phyloP scores from a whole-genome alignment of 1,140 invertebrate genomes.

The Saccostrea cuccullata region DNA sequence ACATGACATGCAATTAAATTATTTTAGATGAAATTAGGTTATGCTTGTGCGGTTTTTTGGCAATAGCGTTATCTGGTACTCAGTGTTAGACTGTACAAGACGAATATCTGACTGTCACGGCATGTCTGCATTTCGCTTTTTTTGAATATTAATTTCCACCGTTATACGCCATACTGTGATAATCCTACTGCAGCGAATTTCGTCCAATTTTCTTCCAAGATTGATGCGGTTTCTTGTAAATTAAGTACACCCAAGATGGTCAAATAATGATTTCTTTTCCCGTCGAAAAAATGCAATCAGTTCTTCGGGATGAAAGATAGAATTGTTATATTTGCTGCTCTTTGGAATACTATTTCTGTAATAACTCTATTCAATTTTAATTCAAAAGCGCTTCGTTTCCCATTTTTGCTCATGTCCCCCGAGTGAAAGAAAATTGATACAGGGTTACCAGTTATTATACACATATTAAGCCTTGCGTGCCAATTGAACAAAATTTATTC shows the following conservation, averaged over 20 bases:
- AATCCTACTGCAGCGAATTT: slow-evolving; percentile 22
- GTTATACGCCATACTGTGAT: slow-evolving; percentile 16
- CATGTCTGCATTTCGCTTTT: background rate
- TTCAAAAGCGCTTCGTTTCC: slow-evolving; percentile 61
- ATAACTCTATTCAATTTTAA: slow-evolving; percentile 66
- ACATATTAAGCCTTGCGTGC: slow-evolving; percentile 68
- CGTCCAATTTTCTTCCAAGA: background rate
- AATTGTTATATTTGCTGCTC: background rate
- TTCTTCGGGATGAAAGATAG: slow-evolving; percentile 17
- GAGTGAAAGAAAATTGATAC: slow-evolving; percentile 57
- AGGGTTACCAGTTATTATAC: slow-evolving; percentile 70
- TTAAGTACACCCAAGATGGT: slow-evolving; percentile 43
- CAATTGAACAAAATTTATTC: slow-evolving; percentile 57
- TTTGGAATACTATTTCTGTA: slow-evolving; percentile 50
- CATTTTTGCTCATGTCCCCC: slow-evolving; percentile 54
- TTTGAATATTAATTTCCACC: background rate
- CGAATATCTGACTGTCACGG: slow-evolving; percentile 19
- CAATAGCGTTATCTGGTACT: background rate
- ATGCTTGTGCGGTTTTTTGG: background rate
- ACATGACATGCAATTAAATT: slow-evolving; percentile 9
- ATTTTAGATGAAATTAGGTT: slow-evolving; percentile 24
- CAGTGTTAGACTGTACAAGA: background rate
- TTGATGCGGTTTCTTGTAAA: slow-evolving; percentile 39
- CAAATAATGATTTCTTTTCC: slow-evolving; percentile 32
- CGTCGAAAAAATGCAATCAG: slow-evolving; percentile 30